Percentiles rank a stretch among this genome's conserved stretches.
Evolutionary conservation across 2,888 invertebrate species (phyloP).

Genomic region (Tiphia femorata): DNA sequence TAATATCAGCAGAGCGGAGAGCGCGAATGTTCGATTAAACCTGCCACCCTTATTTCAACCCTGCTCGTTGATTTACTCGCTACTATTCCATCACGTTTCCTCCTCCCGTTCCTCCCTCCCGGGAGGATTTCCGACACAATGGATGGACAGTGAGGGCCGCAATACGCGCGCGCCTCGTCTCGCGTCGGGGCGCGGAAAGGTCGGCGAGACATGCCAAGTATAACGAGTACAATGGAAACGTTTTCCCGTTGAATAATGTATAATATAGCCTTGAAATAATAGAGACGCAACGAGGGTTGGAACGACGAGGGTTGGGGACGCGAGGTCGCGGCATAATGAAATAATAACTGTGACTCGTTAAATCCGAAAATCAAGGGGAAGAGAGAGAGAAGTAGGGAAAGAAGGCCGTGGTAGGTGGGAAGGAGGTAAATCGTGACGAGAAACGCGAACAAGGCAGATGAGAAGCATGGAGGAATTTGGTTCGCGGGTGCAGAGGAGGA

Average conservation of each 20-base stretch:
- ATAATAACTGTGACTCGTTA: background rate
- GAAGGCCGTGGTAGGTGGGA: slow-evolving; percentile 10
- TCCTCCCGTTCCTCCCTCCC: too few species aligned
- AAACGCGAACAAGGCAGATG: slow-evolving; percentile 14
- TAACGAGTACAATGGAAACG: slow-evolving; percentile 9
- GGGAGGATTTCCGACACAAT: too few species aligned
- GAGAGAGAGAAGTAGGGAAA: background rate
- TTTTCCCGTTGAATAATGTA: slow-evolving; percentile 28
- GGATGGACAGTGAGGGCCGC: too few species aligned
- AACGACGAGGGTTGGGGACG: background rate
- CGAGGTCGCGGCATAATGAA: background rate
- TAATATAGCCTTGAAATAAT: slow-evolving; percentile 10
- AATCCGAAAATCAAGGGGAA: slow-evolving; percentile 4
- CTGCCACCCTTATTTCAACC: too few species aligned
- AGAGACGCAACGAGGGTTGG: background rate
- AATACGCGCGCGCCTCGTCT: too few species aligned
- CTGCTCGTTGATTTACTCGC: too few species aligned
- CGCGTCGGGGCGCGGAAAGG: background rate
- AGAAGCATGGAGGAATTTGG: slow-evolving; percentile 14
- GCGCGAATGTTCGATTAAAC: too few species aligned
- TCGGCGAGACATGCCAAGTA: background rate
- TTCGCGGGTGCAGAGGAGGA: too few species aligned
- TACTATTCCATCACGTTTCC: too few species aligned
- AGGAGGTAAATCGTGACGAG: slow-evolving; percentile 33
- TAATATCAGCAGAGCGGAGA: too few species aligned